Percentiles rank a stretch among this genome's conserved stretches.
Evolutionary conservation across 2,113 vertebrate genomes (phyloP).

Genomic region (Eurystomus gularis): DNA sequence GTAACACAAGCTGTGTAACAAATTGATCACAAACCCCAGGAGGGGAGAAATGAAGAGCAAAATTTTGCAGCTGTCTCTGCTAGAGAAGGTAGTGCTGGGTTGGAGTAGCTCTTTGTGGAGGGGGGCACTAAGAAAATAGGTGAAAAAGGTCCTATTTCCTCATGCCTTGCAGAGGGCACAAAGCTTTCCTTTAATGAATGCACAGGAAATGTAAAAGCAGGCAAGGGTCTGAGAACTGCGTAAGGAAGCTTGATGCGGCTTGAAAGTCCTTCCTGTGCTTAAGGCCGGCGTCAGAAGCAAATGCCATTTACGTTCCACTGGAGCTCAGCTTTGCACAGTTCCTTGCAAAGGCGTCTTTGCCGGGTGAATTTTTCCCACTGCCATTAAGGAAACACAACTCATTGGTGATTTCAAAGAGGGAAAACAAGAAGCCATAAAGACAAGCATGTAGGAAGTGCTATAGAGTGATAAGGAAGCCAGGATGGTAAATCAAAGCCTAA

Average conservation of each 20-base stretch:
- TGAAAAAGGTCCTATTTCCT: not conserved
- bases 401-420: not conserved
- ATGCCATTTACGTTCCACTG: not conserved
- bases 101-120: not conserved
- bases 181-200: slow-evolving; percentile 2
- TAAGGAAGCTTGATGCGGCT: not conserved
- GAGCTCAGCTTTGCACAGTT: not conserved
- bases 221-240: not conserved
- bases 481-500: slow-evolving; percentile 51
- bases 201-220: slow-evolving; percentile 32
- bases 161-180: not conserved
- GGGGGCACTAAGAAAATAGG: not conserved
- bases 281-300: not conserved
- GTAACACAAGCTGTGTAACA: not conserved
- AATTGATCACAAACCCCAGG: not conserved
- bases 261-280: slow-evolving; percentile 38
- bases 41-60: not conserved
- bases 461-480: slow-evolving; percentile 30
- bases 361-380: not conserved
- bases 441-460: slow-evolving; percentile 36
- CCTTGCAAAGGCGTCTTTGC: not conserved
- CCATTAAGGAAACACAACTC: slow-evolving; percentile 15
- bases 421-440: not conserved
- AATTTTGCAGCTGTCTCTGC: not conserved
- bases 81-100: not conserved